Evolutionary conservation across 2,797 vertebrate genomes (phyloP), one percentile per base, ranked within the genome.

Genomic region (Pangasius djambal): DNA sequence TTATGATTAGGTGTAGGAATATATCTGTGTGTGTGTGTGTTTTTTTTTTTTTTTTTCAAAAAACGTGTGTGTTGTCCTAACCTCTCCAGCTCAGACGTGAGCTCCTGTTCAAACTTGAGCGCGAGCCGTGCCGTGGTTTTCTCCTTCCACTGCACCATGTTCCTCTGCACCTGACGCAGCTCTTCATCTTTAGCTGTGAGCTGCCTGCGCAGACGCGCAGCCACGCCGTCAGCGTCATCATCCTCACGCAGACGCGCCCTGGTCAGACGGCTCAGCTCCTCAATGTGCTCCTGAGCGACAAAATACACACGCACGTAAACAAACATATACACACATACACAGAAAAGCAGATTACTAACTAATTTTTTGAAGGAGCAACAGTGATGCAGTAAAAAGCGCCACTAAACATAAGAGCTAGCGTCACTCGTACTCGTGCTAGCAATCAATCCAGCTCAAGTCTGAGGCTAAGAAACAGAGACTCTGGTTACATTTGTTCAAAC

Each of bases 1-100:
- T 55, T 55, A 69, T 63, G 37, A 44, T 44, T 44, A 74, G 70
- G 6, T 50, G 22, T 12, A 13, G 10, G 44, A 28, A 13, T 75
- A 13, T 75, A 28, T 75, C 0, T 77, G 75, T 77, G 18, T 82
- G 28, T 55, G 63, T 16, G 63, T 85, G 40, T 85, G 65, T 31
- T 40, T 40, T 40, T 34, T 1, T 2, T 37, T 37, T 37, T 2
- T 37, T 37, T 37, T 40, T 40, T 40, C 40, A 48, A 1, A 48
- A 48, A 48, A 48, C 6, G 44, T 48, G 44, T 48, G 37, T 74
- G 25, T 4, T 8, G 15, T 22, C 18, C 44, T 84, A 89, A 97
- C 97, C 95, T 96, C 83, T 97, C 95, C 88, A 96, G 86, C 69
- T 97, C 96, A 0, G 91, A 75, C 0, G 90, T 95, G 85, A 96